Evolutionary conservation across 2,113 vertebrate species (phyloP), one percentile per base, ranked within the genome.

Genomic region (Burhinus bistriatus): DNA sequence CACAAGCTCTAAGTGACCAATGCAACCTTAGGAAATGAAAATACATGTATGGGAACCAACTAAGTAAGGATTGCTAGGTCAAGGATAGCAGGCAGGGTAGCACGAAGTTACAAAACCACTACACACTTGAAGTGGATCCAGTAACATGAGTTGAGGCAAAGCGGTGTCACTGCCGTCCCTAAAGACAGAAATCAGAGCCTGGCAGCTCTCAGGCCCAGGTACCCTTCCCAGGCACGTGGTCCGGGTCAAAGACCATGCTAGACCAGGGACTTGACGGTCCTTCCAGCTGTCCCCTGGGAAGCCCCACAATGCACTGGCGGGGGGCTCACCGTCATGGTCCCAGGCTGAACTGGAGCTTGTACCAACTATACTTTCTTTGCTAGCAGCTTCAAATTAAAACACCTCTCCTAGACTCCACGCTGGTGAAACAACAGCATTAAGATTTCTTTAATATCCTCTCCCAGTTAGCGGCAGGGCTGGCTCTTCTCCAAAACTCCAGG

Each of bases 231-330:
- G 66, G 5, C 44, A 44, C 26, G 4, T 4, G 27, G 47, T 23
- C 12, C 51, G 32, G 32, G 83, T 22, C 45, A 81, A 76, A 59
- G 49, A 29, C 15, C 4, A 6, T 13, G 20, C 58, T 45, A 40
- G 29, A 42, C 15, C 45, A 66, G 8, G 16, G 34, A 25, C 11
- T 11, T n/a, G 25, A 20, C 11, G 9, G 29, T 69, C 40, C 61
- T 75, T 87, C 55, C n/a, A 75, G 40, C 17, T 70, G 30, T 7
- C 25, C n/a, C 29, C 17, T 17, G 16, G 18, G 32, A 71, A 71
- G 40, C 13, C 54, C 34, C 51, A 40, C 11, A 15, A 20, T 1
- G 0, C 5, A 1, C 16, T 59, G 42, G 3, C 16, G 3, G 5
- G 20, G 23, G 9, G 9, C 15, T 92, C 26, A 5, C 13, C 47